Percentiles rank a stretch among this genome's conserved stretches.
Evolutionary conservation across 2,888 invertebrate genomes (phyloP).

Genomic region (Cecidostiba fungosa): DNA sequence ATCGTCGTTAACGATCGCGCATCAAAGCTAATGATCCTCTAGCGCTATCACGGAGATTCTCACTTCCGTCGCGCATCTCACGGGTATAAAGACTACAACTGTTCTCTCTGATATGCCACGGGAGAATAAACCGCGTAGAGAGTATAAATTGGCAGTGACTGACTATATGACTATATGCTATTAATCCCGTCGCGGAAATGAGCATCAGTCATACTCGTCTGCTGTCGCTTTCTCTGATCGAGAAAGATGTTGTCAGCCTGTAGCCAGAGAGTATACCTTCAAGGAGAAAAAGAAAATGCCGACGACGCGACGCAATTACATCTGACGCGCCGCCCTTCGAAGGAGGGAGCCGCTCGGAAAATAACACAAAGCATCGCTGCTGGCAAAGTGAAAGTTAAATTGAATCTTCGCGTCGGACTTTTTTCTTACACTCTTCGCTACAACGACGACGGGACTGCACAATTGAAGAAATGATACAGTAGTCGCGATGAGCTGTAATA

Average conservation of each 20-base stretch:
- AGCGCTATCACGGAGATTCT: neutral
- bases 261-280: neutral
- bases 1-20: neutral
- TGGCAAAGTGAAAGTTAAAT: neutral
- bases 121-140: neutral
- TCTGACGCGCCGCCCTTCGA: slow-evolving; percentile 1
- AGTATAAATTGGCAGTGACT: slow-evolving; percentile 6
- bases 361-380: slow-evolving; percentile 4
- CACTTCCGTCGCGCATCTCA: neutral
- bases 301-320: slow-evolving; percentile 25
- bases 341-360: neutral
- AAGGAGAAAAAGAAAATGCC: neutral
- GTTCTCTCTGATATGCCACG: neutral
- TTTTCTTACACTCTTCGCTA: neutral
- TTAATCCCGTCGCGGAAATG: neutral
- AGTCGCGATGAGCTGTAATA: no score
- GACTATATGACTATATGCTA: no score
- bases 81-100: neutral
- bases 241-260: neutral
- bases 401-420: neutral
- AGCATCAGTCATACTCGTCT: neutral
- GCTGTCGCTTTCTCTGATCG: neutral
- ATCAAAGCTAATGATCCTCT: no score
- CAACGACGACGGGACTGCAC: neutral
- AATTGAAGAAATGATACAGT: neutral